Evolutionary conservation across 2,888 invertebrate genomes (phyloP), one percentile per base, ranked within the genome.

Genomic region (Cantharis flavilabris): DNA sequence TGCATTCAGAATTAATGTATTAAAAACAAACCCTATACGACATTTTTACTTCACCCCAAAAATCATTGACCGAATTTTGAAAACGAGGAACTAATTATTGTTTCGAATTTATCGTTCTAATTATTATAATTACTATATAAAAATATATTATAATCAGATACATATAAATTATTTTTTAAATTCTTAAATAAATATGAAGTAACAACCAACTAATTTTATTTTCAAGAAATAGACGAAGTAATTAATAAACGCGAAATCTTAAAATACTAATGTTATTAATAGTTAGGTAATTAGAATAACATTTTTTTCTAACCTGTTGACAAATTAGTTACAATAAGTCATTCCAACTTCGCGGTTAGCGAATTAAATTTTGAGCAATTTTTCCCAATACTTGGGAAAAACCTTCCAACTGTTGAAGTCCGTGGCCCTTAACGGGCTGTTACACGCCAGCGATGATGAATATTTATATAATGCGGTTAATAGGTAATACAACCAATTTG

Each of bases 1-100:
- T 85, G 84, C 83, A 84, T 86, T 85, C 84, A 82, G 82, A 84
- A 84, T 83, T 80, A 80, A 82, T 82, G 81, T 82, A 82, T 81
- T 82, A 82, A 82, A 83, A 82, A 80, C 81, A 80, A 77, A 80
- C 79, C 82, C 82, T 80, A 78, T 65, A 70, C 64, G 63, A 28
- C 28, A 33, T 64, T 49, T 49, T 13, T 20, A 7, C 11, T 73
- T 33, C 70, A 4, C 74, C 70, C 62, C 20, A 49, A 49, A n/a
- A 20, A 49, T 4, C 49, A n/a, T 23, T 67, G 65, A 26, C 18
- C 65, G 23, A 67, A 23, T 67, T 67, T 67, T 67, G 23, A 23
- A 67, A 67, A 67, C 20, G 20, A 67, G 18, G 20, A n/a, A 16
- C 64, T 20, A 64, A 64, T 67, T 67, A 23, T 67, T 67, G 23